Percentiles rank a stretch among this genome's conserved stretches.
These are phyloP conservation scores for Drosophila hamatofila DNA, from an alignment of 2,888 invertebrate genomes.

Conservation along the genomic window DNA sequence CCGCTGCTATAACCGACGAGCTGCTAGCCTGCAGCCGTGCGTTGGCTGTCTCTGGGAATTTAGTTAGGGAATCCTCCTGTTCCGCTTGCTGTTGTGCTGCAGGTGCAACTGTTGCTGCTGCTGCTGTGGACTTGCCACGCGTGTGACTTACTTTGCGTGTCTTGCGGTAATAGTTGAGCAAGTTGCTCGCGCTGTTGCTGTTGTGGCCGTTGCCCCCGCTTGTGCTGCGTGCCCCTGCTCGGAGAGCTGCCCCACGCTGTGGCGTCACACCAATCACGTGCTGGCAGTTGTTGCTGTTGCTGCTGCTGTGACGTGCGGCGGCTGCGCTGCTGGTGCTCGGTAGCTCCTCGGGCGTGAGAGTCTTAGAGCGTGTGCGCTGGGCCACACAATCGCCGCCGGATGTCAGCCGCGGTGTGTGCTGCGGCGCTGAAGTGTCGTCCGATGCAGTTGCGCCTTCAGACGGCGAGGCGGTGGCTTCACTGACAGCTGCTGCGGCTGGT, in stretches of 20 bases:
- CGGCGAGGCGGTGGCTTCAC: conserved; percentile 28
- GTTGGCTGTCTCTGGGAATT: conserved; percentile 39
- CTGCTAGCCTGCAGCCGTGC: conserved; percentile 50
- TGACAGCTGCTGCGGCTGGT: conserved; percentile 12
- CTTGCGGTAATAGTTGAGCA: conserved; percentile 84
- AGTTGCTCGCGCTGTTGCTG: conserved; percentile 69
- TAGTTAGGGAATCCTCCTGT: conserved; percentile 20
- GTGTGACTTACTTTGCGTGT: conserved; percentile 82
- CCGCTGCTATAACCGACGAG: conserved; percentile 61
- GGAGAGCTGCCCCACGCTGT: conserved; percentile 56
- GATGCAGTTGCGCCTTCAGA: conserved; percentile 29
- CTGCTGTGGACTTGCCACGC: conserved; percentile 48
- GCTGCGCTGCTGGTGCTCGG: conserved; percentile 69
- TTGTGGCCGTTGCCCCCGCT: conserved; percentile 8
- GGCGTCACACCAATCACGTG: conserved; percentile 54
- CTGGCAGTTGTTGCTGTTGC: conserved; percentile 25
- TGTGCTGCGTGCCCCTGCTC: conserved; percentile 24
- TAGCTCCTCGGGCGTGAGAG: conserved; percentile 72
- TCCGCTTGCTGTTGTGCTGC: conserved; percentile 23
- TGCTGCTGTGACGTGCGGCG: conserved; percentile 51
- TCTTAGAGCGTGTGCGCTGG: conserved; percentile 84
- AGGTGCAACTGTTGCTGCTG: conserved; percentile 14
- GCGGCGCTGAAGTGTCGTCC: neutral
- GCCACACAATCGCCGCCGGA: conserved; percentile 83
- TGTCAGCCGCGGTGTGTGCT: conserved; percentile 48